phyloP scores from a whole-genome alignment of 2,888 invertebrate species.

The Harmothoe impar region DNA sequence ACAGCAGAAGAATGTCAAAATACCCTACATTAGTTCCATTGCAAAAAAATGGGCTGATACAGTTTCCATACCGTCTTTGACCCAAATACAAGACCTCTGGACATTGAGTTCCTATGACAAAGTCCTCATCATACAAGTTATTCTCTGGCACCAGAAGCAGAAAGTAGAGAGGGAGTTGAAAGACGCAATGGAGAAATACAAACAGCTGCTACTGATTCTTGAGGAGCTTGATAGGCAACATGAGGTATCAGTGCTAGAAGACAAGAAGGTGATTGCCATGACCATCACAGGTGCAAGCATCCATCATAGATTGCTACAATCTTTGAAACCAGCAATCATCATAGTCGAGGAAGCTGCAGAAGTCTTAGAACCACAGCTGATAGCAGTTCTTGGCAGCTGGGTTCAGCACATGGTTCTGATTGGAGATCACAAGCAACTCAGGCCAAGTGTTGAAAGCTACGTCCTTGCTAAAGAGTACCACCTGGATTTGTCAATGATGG shows the following conservation, averaged over 20 bases:
- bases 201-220: constrained; percentile 7
- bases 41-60: constrained; percentile 27
- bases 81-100: constrained; percentile 57
- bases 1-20: not conserved
- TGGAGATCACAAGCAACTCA: constrained; percentile 70
- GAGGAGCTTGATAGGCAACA: constrained; percentile 63
- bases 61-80: constrained; percentile 17
- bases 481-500: constrained; percentile 70
- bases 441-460: constrained; percentile 68
- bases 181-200: constrained; percentile 24
- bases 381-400: constrained; percentile 66
- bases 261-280: constrained; percentile 67
- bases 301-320: constrained; percentile 60
- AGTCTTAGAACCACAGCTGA: constrained; percentile 68
- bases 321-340: constrained; percentile 65
- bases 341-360: constrained; percentile 70
- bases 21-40: not conserved
- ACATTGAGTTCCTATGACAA: constrained; percentile 40
- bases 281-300: constrained; percentile 70
- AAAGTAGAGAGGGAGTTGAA: constrained; percentile 52
- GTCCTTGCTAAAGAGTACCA: constrained; percentile 63
- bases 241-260: constrained; percentile 24
- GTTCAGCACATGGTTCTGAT: constrained; percentile 68
- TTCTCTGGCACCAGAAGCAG: constrained; percentile 47
- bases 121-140: constrained; percentile 60